phyloP scores from a whole-genome alignment of 2,888 invertebrate species.

The Sminthurides aquaticus region DNA sequence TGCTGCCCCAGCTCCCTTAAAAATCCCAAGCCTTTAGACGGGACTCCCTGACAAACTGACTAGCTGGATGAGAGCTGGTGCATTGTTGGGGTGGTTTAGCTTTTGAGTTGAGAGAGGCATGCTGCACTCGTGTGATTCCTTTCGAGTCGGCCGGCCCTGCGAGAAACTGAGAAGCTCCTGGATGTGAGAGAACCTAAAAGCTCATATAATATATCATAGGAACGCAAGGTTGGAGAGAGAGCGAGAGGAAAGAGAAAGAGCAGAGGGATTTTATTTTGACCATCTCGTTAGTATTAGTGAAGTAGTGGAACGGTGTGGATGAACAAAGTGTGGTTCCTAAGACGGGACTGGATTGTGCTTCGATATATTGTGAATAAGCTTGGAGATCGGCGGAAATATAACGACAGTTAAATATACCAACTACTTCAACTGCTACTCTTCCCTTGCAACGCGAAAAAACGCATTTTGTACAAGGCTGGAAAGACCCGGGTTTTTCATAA shows the following conservation, averaged over 20 bases:
- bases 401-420: too few species aligned
- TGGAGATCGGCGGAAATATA: too few species aligned
- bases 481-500: too few species aligned
- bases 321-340: background rate
- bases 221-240: background rate
- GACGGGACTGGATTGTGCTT: background rate
- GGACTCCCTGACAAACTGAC: background rate
- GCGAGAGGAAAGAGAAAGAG: too few species aligned
- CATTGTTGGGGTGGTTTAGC: background rate
- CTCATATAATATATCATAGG: background rate
- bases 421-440: background rate
- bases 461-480: too few species aligned
- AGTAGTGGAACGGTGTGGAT: constrained; percentile 35
- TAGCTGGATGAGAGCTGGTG: background rate
- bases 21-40: background rate
- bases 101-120: too few species aligned
- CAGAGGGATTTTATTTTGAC: constrained; percentile 23
- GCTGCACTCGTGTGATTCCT: background rate
- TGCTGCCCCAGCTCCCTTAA: background rate
- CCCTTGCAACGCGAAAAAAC: background rate
- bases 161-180: too few species aligned
- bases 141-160: background rate
- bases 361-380: too few species aligned
- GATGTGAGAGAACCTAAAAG: too few species aligned
- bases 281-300: constrained; percentile 41